Conservation (phyloP, 1,140 invertebrate genomes). For the Mamestra configurata region DNA sequence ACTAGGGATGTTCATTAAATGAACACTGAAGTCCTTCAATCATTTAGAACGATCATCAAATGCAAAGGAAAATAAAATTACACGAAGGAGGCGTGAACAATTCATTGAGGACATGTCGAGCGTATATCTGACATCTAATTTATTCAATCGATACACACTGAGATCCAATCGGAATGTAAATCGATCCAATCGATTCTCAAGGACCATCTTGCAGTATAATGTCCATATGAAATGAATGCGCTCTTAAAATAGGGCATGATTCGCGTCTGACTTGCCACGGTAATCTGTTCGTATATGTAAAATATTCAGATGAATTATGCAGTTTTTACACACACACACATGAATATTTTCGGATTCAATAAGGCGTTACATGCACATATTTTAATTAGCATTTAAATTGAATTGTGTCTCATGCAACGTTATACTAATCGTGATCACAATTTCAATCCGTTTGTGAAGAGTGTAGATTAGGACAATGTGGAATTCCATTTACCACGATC, state of each 20-base stretch:
- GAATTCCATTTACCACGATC: background rate
- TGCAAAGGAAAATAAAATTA: conserved; percentile 6
- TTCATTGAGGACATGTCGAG: background rate
- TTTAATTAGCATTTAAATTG: conserved; percentile 46
- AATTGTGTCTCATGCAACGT: conserved; percentile 3
- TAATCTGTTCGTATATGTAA: conserved; percentile 1
- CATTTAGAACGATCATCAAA: background rate
- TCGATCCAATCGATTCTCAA: conserved; percentile 42
- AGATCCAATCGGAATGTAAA: conserved; percentile 43
- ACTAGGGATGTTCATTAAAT: conserved; percentile 12
- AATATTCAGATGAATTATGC: conserved; percentile 9
- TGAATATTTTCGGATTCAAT: conserved; percentile 35
- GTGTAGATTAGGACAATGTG: background rate
- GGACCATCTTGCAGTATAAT: conserved; percentile 35
- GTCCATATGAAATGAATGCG: conserved; percentile 20
- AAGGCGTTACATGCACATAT: conserved; percentile 39
- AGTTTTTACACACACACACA: conserved; percentile 10
- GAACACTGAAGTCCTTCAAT: background rate
- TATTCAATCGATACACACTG: conserved; percentile 37
- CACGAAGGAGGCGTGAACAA: conserved; percentile 24
- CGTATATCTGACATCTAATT: conserved; percentile 38
- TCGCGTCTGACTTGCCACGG: conserved; percentile 13
- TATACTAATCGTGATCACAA: background rate
- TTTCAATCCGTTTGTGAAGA: background rate
- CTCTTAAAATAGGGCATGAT: conserved; percentile 35